Percentiles rank a stretch among this genome's conserved stretches.
phyloP scores from a whole-genome alignment of 2,113 vertebrate species.

The Crotalus tigris region DNA sequence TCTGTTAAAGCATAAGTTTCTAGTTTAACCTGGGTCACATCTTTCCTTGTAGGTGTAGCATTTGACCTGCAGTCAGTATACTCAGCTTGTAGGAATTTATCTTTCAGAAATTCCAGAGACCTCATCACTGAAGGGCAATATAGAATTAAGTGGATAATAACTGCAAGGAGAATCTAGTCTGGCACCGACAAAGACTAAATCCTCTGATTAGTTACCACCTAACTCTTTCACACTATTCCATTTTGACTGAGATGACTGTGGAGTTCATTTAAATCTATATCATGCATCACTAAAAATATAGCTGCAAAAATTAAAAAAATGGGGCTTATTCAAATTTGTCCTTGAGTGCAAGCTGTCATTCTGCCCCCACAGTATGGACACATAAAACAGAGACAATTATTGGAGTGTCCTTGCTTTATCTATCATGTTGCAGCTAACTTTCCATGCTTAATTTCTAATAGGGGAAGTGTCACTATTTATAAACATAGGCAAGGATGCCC shows the following conservation, averaged over 20 bases:
- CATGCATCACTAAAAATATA: neutral
- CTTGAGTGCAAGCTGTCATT: neutral
- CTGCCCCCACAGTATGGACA: neutral
- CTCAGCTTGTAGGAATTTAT: neutral
- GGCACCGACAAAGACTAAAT: neutral
- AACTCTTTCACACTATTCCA: neutral
- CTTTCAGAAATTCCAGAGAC: constrained; percentile 8
- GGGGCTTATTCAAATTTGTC: neutral
- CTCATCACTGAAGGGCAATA: neutral
- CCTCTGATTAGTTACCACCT: neutral
- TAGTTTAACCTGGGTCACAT: neutral
- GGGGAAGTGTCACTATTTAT: neutral
- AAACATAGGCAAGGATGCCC: neutral
- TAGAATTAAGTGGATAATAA: constrained; percentile 35
- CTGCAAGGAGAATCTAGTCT: neutral
- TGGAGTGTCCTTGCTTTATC: neutral
- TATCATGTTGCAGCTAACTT: neutral
- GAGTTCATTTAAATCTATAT: neutral
- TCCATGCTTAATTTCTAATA: neutral
- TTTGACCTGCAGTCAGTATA: neutral
- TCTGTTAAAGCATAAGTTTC: neutral
- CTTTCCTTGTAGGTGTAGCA: neutral
- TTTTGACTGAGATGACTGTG: neutral
- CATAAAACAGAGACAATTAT: neutral
- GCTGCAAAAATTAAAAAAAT: neutral